Percentiles rank a stretch among this genome's conserved stretches.
Evolutionary conservation across 2,888 invertebrate species (phyloP).

Genomic region (Erebia aethiops): DNA sequence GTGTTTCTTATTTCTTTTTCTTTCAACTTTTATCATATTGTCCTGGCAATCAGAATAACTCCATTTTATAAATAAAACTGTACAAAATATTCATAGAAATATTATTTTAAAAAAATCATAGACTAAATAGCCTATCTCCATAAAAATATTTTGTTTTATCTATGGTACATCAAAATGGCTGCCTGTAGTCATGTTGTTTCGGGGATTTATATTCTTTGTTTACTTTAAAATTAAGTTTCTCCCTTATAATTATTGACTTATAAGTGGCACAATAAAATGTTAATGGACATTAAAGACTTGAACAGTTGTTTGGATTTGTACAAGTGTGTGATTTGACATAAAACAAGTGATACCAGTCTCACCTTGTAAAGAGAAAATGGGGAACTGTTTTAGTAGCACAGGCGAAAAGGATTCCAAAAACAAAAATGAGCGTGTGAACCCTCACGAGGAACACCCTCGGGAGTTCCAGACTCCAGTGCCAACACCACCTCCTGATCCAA

Average conservation of each 20-base stretch:
- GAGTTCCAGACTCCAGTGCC: constrained; percentile 86
- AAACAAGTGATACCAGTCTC: constrained; percentile 76
- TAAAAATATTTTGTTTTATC: constrained; percentile 50
- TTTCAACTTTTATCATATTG: too few relatives aligned
- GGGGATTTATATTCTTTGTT: constrained; percentile 80
- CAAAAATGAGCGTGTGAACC: constrained; percentile 83
- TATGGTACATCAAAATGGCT: constrained; percentile 80
- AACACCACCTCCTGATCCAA: constrained; percentile 88
- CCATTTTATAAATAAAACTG: too few relatives aligned
- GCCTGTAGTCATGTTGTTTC: constrained; percentile 74
- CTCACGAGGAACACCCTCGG: constrained; percentile 77
- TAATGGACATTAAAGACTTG: constrained; percentile 69
- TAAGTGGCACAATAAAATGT: constrained; percentile 78
- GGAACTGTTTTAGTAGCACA: constrained; percentile 92
- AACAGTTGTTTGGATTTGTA: constrained; percentile 68
- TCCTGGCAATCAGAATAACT: too few relatives aligned
- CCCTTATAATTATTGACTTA: constrained; percentile 65
- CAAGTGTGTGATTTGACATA: constrained; percentile 79
- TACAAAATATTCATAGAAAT: not conserved
- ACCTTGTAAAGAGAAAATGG: constrained; percentile 88
- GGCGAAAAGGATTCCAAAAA: constrained; percentile 86
- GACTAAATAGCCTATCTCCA: constrained; percentile 28
- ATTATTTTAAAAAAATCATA: not conserved
- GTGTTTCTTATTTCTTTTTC: too few relatives aligned
- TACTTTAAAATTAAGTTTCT: constrained; percentile 72